Evolutionary conservation across 2,888 invertebrate genomes (phyloP), one percentile per base, ranked within the genome.

Genomic region (Oxytorus armatus): DNA sequence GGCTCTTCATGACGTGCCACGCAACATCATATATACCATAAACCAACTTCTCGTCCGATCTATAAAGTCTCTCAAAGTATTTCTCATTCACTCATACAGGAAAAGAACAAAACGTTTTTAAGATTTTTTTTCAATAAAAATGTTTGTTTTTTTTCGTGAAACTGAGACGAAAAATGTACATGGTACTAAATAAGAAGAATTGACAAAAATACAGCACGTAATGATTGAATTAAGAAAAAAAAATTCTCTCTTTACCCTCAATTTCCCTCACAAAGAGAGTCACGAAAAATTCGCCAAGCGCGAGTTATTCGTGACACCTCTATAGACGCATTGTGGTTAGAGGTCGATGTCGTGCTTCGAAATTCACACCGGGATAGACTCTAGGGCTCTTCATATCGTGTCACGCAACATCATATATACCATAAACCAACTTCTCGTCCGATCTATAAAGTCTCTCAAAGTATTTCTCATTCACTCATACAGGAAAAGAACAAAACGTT

Each of bases 341-440:
- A n/a, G n/a, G n/a, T n/a, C n/a, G n/a, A n/a, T n/a, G n/a, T n/a
- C n/a, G n/a, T n/a, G n/a, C n/a, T n/a, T n/a, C n/a, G n/a, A n/a
- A n/a, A n/a, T 87, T 87, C 81, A 81, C 83, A 82, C 59, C 23
- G 51, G 59, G 82, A 39, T 57, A 74, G 79, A 70, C 85, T 87
- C 85, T 85, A 88, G 87, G 84, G 86, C 84, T 84, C 88, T 87
- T 85, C 82, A 86, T 68, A 68, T 88, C 87, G 85, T 80, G 83
- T 77, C 83, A 85, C 82, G 85, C 49, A 76, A 61, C 68, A 57
- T n/a, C n/a, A 25, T 23, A 51, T 55, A 85, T 85, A 85, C 82
- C 84, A 84, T 85, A 85, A 85, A 16, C 25, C 83, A 86, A 82
- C 84, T 84, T 84, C 84, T 86, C 88, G 86, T 88, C 86, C 86